A percentile compares a stretch with the other conserved stretches of the same genome.
These are phyloP conservation scores for Gila orcuttii DNA, from an alignment of 2,113 vertebrate genomes.

Conservation along the genomic window DNA sequence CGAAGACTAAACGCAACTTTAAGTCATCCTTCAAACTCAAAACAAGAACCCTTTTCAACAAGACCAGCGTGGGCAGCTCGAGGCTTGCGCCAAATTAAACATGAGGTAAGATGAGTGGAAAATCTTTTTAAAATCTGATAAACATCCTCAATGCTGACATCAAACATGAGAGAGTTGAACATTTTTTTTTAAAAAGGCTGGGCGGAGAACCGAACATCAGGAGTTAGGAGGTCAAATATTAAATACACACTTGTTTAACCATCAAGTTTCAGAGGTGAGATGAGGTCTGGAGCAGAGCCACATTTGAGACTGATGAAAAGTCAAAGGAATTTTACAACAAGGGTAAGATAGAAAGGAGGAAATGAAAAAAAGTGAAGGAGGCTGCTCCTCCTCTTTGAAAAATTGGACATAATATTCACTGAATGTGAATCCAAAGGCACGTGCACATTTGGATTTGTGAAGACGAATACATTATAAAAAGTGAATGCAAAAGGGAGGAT, in stretches of 20 bases:
- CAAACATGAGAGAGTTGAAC: not conserved
- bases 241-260: not conserved
- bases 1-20: not conserved
- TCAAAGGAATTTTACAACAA: not conserved
- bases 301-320: not conserved
- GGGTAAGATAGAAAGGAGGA: not conserved
- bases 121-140: slow-evolving; percentile 14
- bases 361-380: not conserved
- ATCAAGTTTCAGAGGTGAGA: not conserved
- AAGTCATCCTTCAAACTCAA: not conserved
- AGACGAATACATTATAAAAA: not conserved
- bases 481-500: not conserved
- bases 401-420: not conserved
- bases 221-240: not conserved
- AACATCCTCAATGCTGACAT: not conserved
- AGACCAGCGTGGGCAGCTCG: not conserved
- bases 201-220: not conserved
- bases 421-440: not conserved
- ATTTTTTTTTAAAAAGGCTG: not conserved
- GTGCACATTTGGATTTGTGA: not conserved
- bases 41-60: slow-evolving; percentile 1
- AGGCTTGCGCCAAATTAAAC: slow-evolving; percentile 12
- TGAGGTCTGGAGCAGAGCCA: not conserved
- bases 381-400: not conserved
- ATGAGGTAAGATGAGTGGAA: slow-evolving; percentile 20